Evolutionary conservation across 2,113 vertebrate genomes (phyloP).

Genomic region (Triplophysa dalaica): DNA sequence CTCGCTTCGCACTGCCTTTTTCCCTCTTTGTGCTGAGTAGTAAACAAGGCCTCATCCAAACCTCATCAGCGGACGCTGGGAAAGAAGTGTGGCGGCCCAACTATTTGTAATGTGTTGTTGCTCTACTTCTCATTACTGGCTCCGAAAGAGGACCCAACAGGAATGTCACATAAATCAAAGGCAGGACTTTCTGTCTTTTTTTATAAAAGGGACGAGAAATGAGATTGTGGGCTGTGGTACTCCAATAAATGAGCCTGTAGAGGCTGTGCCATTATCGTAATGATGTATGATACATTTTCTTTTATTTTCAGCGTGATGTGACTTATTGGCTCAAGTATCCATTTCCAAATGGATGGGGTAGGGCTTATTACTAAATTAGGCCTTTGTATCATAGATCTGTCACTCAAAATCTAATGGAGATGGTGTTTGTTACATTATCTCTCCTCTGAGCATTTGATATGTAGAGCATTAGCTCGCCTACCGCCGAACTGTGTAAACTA

Average conservation of each 20-base stretch:
- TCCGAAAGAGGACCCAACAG: slow-evolving; percentile 24
- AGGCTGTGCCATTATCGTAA: slow-evolving; percentile 10
- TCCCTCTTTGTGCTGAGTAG: slow-evolving; percentile 16
- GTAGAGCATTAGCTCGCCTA: slow-evolving; percentile 31
- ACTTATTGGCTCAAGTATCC: slow-evolving; percentile 12
- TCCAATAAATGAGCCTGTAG: slow-evolving; percentile 28
- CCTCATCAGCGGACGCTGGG: slow-evolving; percentile 43
- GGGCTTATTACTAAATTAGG: slow-evolving; percentile 3
- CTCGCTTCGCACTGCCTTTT: background rate
- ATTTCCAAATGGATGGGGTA: background rate
- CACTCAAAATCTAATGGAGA: slow-evolving; percentile 27
- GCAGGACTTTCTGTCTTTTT: slow-evolving; percentile 8
- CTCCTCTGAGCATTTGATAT: slow-evolving; percentile 16
- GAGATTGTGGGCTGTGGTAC: slow-evolving; percentile 28
- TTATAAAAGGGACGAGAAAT: slow-evolving; percentile 29
- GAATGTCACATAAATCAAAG: slow-evolving; percentile 50
- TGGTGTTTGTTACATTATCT: slow-evolving; percentile 29
- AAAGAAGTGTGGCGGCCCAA: slow-evolving; percentile 34
- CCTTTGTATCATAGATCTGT: slow-evolving; percentile 20
- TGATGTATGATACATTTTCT: slow-evolving; percentile 11
- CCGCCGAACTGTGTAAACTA: slow-evolving; percentile 25
- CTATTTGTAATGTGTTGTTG: slow-evolving; percentile 47
- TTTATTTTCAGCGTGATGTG: background rate
- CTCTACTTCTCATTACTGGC: slow-evolving; percentile 49
- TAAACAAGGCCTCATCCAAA: slow-evolving; percentile 39